phyloP scores from a whole-genome alignment of 2,888 invertebrate genomes.

The Napeogenes sylphis region DNA sequence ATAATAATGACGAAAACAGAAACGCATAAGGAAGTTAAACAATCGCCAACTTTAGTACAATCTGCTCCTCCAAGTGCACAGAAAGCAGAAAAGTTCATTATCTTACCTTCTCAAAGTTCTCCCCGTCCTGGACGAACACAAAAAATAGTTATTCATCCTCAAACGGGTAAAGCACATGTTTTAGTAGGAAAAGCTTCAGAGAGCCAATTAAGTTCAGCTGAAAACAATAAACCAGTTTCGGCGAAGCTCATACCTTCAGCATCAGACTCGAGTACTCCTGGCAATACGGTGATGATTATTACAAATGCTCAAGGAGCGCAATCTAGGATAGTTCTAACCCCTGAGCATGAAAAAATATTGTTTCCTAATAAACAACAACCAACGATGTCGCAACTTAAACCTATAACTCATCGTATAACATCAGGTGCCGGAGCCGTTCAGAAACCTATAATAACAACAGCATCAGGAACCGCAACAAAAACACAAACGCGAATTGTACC shows the following conservation, averaged over 20 bases:
- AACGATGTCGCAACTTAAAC: constrained; percentile 59
- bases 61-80: constrained; percentile 44
- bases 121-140: constrained; percentile 62
- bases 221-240: constrained; percentile 56
- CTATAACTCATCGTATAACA: constrained; percentile 57
- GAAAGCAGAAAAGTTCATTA: constrained; percentile 67
- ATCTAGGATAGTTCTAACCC: constrained; percentile 78
- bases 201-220: constrained; percentile 39
- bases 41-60: constrained; percentile 44
- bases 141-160: constrained; percentile 71
- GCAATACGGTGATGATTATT: constrained; percentile 80
- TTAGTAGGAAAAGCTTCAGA: constrained; percentile 58
- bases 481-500: constrained; percentile 59
- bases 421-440: constrained; percentile 43
- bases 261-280: constrained; percentile 54
- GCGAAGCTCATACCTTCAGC: constrained; percentile 62
- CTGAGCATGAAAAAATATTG: constrained; percentile 79
- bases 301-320: constrained; percentile 80
- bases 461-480: constrained; percentile 42
- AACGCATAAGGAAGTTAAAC: constrained; percentile 58
- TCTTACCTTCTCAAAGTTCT: constrained; percentile 58
- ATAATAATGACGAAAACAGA: constrained; percentile 68
- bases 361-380: constrained; percentile 74
- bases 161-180: constrained; percentile 69
- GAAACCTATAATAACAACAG: constrained; percentile 47